Evolutionary conservation across 1,140 invertebrate genomes (phyloP).

Genomic region (Pachyrhynchus sulphureomaculatus): DNA sequence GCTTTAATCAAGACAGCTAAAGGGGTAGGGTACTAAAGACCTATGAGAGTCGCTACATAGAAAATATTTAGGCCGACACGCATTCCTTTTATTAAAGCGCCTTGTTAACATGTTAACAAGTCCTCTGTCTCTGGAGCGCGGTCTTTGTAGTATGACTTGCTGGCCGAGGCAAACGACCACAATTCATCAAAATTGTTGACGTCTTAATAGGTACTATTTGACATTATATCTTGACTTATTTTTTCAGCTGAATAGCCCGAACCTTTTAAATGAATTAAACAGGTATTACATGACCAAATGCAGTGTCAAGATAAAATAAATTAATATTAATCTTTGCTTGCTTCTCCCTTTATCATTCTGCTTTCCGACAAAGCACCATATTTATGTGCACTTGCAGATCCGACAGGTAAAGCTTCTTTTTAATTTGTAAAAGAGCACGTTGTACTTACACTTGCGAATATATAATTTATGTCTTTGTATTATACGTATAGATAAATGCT

Average conservation of each 20-base stretch:
- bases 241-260: constrained; percentile 21
- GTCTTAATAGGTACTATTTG: constrained; percentile 36
- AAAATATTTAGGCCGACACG: background rate
- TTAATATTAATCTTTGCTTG: constrained; percentile 32
- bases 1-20: no score
- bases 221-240: constrained; percentile 34
- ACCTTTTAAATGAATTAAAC: constrained; percentile 31
- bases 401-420: constrained; percentile 23
- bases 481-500: constrained; percentile 6
- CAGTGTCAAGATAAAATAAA: constrained; percentile 34
- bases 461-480: constrained; percentile 18
- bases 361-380: constrained; percentile 27
- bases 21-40: background rate
- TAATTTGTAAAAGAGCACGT: constrained; percentile 25
- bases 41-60: no score
- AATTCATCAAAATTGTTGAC: constrained; percentile 34
- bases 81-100: constrained; percentile 5
- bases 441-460: constrained; percentile 18
- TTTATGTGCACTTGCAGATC: constrained; percentile 21
- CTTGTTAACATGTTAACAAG: constrained; percentile 35
- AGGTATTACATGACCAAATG: constrained; percentile 29
- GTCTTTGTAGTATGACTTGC: constrained; percentile 15
- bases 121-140: constrained; percentile 7
- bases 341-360: constrained; percentile 17
- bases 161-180: constrained; percentile 11